phyloP scores from a whole-genome alignment of 2,113 vertebrate species.

The Megaceryle torquata region DNA sequence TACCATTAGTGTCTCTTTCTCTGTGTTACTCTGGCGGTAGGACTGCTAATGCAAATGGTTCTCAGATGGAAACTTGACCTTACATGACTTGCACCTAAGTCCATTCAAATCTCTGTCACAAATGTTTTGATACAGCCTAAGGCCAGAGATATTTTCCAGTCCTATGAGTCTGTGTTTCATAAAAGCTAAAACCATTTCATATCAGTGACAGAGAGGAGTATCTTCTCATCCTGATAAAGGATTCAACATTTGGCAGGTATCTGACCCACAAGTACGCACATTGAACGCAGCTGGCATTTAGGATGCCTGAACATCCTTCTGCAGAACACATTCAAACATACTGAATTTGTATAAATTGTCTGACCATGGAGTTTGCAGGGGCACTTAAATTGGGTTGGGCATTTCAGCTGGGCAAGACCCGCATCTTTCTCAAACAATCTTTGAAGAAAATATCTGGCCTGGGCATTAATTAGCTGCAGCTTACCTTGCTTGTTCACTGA shows the following conservation, averaged over 20 bases:
- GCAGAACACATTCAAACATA: not conserved
- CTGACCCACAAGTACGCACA: not conserved
- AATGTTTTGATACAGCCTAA: slow-evolving; percentile 51
- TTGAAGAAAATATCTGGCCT: not conserved
- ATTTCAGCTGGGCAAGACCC: not conserved
- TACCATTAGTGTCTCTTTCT: not conserved
- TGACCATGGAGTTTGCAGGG: not conserved
- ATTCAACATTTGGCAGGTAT: not conserved
- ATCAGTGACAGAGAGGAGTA: not conserved
- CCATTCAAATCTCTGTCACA: slow-evolving; percentile 63
- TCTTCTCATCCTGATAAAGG: not conserved
- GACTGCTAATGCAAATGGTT: slow-evolving; percentile 29
- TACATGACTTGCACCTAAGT: slow-evolving; percentile 56
- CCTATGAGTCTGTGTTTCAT: not conserved
- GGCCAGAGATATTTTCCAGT: slow-evolving; percentile 15
- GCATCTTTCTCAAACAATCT: not conserved
- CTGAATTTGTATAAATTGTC: not conserved
- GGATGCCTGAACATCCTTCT: not conserved
- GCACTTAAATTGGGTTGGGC: not conserved
- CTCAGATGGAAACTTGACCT: slow-evolving; percentile 52
- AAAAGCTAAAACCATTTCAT: not conserved
- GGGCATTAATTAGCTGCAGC: not conserved
- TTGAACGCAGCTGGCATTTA: not conserved
- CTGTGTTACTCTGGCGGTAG: not conserved
- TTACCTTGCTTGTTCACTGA: not conserved